Base-by-base conservation (phyloP, 2,113 vertebrate species). In the Brachionichthys hirsutus region DNA sequence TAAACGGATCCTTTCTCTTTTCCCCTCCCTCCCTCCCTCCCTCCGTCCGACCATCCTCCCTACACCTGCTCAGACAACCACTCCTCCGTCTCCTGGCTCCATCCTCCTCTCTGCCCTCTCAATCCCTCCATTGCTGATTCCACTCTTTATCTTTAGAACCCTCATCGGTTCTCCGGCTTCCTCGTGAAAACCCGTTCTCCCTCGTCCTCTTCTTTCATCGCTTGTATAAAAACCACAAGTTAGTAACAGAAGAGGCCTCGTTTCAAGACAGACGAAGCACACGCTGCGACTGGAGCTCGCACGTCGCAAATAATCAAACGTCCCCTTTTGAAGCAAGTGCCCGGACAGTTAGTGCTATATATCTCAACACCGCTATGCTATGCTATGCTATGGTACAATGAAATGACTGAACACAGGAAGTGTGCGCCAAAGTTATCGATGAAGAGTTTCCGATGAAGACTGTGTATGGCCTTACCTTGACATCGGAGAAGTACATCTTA, bases 401-500 rank as follows among this genome's bases (percentile, higher is more conserved):
- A 30, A 40, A 8, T 40, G 12, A 13, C 36, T 40, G 36, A 40
- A 40, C 36, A 13, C 10, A 40, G 6, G 2, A 2, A 13, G 67
- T 49, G 19, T 38, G 24, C 24, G 8, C 24, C 51, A 8, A 19
- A 41, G 19, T 20, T 12, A 19, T 9, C 16, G 2, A 45, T 9
- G 3, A 22, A 48, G 36, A 19, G 18, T 0, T 41, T 1, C 54
- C 22, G 12, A 36, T 35, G 12, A 62, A 12, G 46, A 57, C 2
- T 6, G 40, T 50, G 24, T 34, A 49, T 38, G 4, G 13, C 62
- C 95, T 94, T 92, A 99, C 97, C 96, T 99, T 99, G 59, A 99
- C 97, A 13, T 99, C 96, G 22, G 96, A 95, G 92, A 99, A 99
- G 93, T 92, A 98, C 84, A 97, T 98, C 93, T 99, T 99, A 83